Evolutionary conservation across 2,797 vertebrate genomes (phyloP), one percentile per base, ranked within the genome.

Genomic region (Mormyrus proboscirostris): DNA sequence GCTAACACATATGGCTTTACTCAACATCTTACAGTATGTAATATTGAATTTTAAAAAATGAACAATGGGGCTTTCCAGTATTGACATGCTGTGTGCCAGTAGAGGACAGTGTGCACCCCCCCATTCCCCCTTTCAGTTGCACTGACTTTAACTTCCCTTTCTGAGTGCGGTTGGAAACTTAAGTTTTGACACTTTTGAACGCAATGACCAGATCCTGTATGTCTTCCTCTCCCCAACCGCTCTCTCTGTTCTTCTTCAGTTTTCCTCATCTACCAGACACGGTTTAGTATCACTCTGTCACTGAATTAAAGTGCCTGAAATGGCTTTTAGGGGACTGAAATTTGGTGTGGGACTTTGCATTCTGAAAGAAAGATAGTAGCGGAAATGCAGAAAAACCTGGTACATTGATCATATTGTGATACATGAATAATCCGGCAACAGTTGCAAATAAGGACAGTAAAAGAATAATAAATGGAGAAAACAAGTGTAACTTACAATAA

Each of bases 151-250:
- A 96, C 96, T 96, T 96, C 96, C 95, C 95, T 95, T 96, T 96
- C 93, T 94, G 91, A 69, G 91, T 97, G 96, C 94, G 96, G 96
- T 97, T 96, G 96, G 96, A 97, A 97, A 97, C 95, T 96, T 96
- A 91, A 93, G 94, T 96, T 96, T 96, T 96, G 95, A 96, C 95
- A 96, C 95, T 95, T 95, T 93, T 95, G 93, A 95, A 94, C 96
- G 93, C 93, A 93, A 91, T 96, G 95, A 95, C 95, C 95, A 95
- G 94, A 94, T 91, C 93, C 87, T 89, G 88, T 90, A 91, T 57
- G 90, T 90, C 95, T 95, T 96, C 95, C 95, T 95, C 94, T 96
- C 93, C 95, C 93, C 86, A 87, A 57, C 50, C 38, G 62, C 84
- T 50, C 91, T 94, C 90, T 92, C 93, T 91, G 91, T 62, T 90